These are phyloP conservation scores for Hydropsyche betteni DNA, from an alignment of 2,888 invertebrate species.

Conservation along the genomic window DNA sequence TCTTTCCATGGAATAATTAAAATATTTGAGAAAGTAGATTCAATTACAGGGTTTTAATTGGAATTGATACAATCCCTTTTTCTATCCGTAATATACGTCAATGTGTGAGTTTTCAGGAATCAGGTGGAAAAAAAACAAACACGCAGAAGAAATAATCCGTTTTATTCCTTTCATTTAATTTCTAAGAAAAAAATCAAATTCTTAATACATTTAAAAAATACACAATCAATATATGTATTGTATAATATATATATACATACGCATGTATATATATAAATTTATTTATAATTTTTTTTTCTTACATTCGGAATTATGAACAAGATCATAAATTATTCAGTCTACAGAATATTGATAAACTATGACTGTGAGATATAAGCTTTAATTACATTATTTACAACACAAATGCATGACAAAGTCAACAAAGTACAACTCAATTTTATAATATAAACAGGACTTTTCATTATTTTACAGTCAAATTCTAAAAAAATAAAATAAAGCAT, in stretches of 20 bases:
- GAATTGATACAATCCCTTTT: too few relatives aligned
- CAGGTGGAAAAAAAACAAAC: slow-evolving; percentile 1
- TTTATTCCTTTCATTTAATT: slow-evolving; percentile 51
- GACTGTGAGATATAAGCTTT: slow-evolving; percentile 51
- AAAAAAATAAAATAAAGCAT: slow-evolving; percentile 46
- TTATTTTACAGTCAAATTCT: slow-evolving; percentile 44
- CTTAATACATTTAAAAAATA: slow-evolving; percentile 52
- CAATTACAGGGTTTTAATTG: too few relatives aligned
- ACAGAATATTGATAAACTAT: slow-evolving; percentile 52
- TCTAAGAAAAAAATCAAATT: slow-evolving; percentile 52
- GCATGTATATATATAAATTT: slow-evolving; percentile 26
- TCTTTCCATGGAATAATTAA: too few relatives aligned
- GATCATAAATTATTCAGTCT: slow-evolving; percentile 51
- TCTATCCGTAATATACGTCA: too few relatives aligned
- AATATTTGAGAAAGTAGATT: too few relatives aligned
- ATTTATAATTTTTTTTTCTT: slow-evolving; percentile 46
- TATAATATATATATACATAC: slow-evolving; percentile 36
- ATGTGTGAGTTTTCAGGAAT: background rate
- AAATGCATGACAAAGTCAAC: slow-evolving; percentile 50
- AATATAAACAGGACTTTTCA: slow-evolving; percentile 34
- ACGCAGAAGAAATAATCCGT: slow-evolving; percentile 51
- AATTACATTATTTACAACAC: slow-evolving; percentile 52
- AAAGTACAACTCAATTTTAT: slow-evolving; percentile 43
- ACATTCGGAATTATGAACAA: slow-evolving; percentile 48
- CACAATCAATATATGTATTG: slow-evolving; percentile 50